Percentiles rank a stretch among this genome's conserved stretches.
These are phyloP conservation scores for Poeciliopsis turrubarensis DNA, from an alignment of 2,113 vertebrate species.

Conservation along the genomic window DNA sequence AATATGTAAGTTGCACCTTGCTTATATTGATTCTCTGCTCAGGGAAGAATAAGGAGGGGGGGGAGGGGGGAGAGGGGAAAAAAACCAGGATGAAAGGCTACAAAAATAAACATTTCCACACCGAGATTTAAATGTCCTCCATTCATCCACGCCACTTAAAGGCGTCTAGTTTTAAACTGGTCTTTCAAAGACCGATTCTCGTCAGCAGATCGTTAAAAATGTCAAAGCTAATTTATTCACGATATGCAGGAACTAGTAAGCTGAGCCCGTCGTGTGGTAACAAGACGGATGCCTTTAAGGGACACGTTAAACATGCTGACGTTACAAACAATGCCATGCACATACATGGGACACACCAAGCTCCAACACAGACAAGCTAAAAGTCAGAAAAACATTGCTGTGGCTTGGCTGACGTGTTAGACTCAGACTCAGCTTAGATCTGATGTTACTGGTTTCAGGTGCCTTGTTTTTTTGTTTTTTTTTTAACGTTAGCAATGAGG, in stretches of 20 bases:
- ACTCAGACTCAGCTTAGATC: conserved; percentile 22
- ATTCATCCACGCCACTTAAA: conserved; percentile 30
- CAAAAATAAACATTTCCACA: conserved; percentile 62
- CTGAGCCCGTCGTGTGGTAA: conserved; percentile 36
- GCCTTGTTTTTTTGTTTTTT: neutral
- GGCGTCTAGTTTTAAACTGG: conserved; percentile 30
- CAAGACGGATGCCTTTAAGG: conserved; percentile 16
- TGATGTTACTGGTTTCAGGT: conserved; percentile 1
- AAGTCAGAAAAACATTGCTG: neutral
- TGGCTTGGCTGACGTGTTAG: conserved; percentile 19
- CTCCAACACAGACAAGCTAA: conserved; percentile 27
- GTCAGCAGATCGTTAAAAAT: conserved; percentile 11
- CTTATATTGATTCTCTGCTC: conserved; percentile 40
- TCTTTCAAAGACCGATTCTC: conserved; percentile 38
- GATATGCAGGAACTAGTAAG: conserved; percentile 19
- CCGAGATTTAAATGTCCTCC: conserved; percentile 29
- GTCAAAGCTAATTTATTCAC: conserved; percentile 29
- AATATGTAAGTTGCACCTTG: neutral
- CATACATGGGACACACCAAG: conserved; percentile 7
- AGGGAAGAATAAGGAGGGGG: conserved; percentile 4
- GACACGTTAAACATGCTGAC: conserved; percentile 36
- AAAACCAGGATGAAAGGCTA: conserved; percentile 15
- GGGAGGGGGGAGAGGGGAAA: neutral
- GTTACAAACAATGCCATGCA: conserved; percentile 53
- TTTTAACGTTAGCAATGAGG: neutral